phyloP scores from a whole-genome alignment of 2,113 vertebrate genomes.

The Aplodontia rufa region DNA sequence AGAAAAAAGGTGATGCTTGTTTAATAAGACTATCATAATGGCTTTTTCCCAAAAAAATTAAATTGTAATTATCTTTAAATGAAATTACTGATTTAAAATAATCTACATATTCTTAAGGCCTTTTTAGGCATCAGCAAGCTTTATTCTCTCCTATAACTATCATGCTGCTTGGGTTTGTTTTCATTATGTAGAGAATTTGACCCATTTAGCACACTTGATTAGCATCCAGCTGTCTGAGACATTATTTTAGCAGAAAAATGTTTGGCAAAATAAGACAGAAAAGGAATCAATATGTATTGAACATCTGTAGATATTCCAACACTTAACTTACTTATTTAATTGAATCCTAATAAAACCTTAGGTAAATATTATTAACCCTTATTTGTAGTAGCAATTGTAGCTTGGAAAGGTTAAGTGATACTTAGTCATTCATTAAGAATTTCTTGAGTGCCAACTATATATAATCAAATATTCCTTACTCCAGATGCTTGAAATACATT shows the following conservation, averaged over 20 bases:
- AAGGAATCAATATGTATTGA: background rate
- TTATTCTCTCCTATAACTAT: background rate
- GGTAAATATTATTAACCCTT: background rate
- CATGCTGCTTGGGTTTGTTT: background rate
- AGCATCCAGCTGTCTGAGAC: background rate
- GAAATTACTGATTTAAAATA: background rate
- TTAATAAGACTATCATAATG: background rate
- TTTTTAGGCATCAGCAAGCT: background rate
- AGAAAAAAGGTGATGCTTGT: background rate
- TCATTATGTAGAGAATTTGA: background rate
- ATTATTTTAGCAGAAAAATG: background rate
- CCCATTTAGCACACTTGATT: background rate
- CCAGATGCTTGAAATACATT: background rate
- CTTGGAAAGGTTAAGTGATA: background rate
- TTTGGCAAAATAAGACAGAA: slow-evolving; percentile 38
- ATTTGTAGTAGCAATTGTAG: background rate
- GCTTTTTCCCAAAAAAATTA: background rate
- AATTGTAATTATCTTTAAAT: slow-evolving; percentile 13
- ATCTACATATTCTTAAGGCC: background rate
- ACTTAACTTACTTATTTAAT: background rate
- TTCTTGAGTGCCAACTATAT: background rate
- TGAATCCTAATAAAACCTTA: background rate
- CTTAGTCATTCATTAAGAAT: background rate
- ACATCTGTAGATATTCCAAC: background rate
- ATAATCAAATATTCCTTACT: background rate